Evolutionary conservation across 2,113 vertebrate genomes (phyloP).

Genomic region (Cichladusa arquata): DNA sequence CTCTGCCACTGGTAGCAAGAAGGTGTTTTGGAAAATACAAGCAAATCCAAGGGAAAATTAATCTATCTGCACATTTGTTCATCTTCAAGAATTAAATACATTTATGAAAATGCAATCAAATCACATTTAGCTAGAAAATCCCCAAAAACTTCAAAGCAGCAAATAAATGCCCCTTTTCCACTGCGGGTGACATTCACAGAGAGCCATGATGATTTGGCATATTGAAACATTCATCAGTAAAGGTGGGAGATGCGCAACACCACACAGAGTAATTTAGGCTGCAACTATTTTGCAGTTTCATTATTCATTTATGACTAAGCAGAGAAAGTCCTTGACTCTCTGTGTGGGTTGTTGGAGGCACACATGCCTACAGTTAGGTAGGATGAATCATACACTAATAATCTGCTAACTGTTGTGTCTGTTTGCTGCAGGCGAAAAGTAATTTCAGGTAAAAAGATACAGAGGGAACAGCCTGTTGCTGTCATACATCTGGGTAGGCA

Average conservation of each 20-base stretch:
- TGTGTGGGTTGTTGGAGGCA: background rate
- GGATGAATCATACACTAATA: background rate
- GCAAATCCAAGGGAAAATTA: background rate
- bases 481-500: fast-evolving
- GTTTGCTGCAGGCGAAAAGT: background rate
- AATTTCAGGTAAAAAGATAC: background rate
- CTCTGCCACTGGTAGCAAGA: background rate
- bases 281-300: background rate
- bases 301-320: background rate
- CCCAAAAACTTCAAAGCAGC: background rate
- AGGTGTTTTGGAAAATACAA: background rate
- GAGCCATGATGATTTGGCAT: background rate
- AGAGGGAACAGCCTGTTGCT: background rate
- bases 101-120: background rate
- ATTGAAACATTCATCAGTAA: background rate
- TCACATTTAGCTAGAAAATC: background rate
- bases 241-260: background rate
- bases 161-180: background rate
- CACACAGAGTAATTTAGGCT: background rate
- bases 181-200: background rate
- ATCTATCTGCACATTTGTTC: background rate
- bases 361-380: background rate
- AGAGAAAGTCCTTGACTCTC: background rate
- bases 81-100: background rate
- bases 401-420: background rate